Conservation (phyloP, 2,888 invertebrate genomes). For the Monoplex corrugatus region DNA sequence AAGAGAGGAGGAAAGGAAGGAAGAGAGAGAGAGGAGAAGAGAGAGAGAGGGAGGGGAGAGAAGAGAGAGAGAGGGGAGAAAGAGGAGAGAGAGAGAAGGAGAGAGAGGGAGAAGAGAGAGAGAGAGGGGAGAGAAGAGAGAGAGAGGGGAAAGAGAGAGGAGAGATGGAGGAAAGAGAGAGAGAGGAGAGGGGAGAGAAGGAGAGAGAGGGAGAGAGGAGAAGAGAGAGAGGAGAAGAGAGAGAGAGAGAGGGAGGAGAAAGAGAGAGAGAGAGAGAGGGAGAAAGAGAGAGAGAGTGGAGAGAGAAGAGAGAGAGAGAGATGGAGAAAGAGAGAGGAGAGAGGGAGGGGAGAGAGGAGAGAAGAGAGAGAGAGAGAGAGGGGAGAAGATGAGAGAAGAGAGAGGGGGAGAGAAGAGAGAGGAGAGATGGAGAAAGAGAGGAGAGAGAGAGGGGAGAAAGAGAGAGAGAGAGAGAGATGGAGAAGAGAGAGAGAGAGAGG, state of each 20-base stretch:
- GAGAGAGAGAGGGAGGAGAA: background rate
- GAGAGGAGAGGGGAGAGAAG: too few relatives aligned
- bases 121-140: too few relatives aligned
- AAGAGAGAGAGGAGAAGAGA: background rate
- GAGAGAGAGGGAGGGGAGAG: too few relatives aligned
- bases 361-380: background rate
- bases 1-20: too few relatives aligned
- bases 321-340: background rate
- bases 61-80: too few relatives aligned
- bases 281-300: background rate
- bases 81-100: too few relatives aligned
- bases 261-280: background rate
- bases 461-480: background rate
- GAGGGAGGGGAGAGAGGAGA: background rate
- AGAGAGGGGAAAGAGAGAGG: too few relatives aligned
- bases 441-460: background rate
- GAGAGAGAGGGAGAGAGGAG: too few relatives aligned
- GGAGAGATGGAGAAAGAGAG: background rate
- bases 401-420: background rate
- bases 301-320: background rate
- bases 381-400: background rate
- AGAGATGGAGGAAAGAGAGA: too few relatives aligned
- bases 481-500: background rate
- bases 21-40: too few relatives aligned
- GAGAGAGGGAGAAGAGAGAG: too few relatives aligned